A percentile compares a stretch with the other conserved stretches of the same genome.
Conservation (phyloP, 2,888 invertebrate genomes). For the Andricus curvator region DNA sequence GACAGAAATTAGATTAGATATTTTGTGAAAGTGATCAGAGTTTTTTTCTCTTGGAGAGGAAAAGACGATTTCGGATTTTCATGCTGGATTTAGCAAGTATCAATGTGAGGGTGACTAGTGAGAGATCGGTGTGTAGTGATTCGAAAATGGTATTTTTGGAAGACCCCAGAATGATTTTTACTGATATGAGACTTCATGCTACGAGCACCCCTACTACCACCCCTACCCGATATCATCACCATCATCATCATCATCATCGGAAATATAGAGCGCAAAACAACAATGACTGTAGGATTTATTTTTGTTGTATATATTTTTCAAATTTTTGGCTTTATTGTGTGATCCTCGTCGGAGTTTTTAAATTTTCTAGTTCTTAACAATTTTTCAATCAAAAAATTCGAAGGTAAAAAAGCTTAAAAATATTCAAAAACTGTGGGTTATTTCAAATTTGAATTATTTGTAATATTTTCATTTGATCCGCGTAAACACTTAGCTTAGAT, state of each 20-base stretch:
- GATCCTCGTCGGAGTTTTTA: background rate
- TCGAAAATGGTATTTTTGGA: conserved; percentile 76
- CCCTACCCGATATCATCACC: conserved; percentile 70
- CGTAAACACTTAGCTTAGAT: too few species aligned
- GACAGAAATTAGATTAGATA: background rate
- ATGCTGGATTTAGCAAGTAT: conserved; percentile 63
- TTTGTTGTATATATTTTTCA: background rate
- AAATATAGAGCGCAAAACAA: conserved; percentile 76
- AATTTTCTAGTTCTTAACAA: background rate
- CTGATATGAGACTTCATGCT: conserved; percentile 76
- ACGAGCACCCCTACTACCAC: conserved; percentile 75
- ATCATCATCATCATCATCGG: conserved; percentile 60
- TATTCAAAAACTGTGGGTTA: background rate
- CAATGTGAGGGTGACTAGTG: conserved; percentile 66
- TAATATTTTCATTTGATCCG: too few species aligned
- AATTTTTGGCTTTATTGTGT: background rate
- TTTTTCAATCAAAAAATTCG: background rate
- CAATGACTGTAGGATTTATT: conserved; percentile 72
- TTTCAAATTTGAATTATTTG: background rate
- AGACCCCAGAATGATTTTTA: conserved; percentile 76
- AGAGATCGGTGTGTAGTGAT: conserved; percentile 52
- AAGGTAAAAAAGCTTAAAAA: background rate
- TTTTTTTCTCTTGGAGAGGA: background rate
- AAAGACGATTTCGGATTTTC: conserved; percentile 25
- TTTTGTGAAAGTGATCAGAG: background rate